Evolutionary conservation across 1,140 invertebrate species (phyloP).

Genomic region (Cyphomyrmex costatus): DNA sequence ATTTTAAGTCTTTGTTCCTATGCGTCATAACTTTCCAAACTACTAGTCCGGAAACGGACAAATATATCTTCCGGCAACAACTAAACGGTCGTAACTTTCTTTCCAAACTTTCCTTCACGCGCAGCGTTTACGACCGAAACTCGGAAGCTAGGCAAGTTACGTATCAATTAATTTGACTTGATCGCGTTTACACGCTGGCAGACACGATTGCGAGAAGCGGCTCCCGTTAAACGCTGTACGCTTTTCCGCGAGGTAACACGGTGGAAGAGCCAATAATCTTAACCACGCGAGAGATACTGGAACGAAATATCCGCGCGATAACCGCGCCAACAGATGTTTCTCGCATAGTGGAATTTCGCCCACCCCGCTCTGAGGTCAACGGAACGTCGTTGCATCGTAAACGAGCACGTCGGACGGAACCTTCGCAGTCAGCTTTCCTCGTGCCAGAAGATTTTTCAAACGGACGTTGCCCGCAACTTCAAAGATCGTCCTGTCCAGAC

Average conservation of each 20-base stretch:
- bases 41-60: constrained; percentile 36
- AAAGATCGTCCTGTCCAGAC: constrained; percentile 24
- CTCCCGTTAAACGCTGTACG: neutral
- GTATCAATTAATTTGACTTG: constrained; percentile 43
- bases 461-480: constrained; percentile 25
- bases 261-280: constrained; percentile 11
- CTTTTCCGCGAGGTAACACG: constrained; percentile 5
- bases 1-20: constrained; percentile 15
- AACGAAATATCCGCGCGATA: constrained; percentile 18
- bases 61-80: constrained; percentile 47
- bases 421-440: neutral
- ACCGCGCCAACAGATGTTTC: constrained; percentile 30
- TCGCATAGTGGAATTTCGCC: constrained; percentile 36
- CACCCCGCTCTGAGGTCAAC: constrained; percentile 38
- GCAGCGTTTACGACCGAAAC: constrained; percentile 27
- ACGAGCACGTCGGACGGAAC: neutral
- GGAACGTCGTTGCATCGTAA: constrained; percentile 46
- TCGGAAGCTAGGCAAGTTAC: neutral
- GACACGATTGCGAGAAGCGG: neutral
- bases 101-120: constrained; percentile 42
- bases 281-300: neutral
- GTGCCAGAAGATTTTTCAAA: constrained; percentile 12
- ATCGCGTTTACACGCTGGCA: neutral
- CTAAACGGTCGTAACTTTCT: constrained; percentile 49
- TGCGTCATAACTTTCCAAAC: constrained; percentile 49